Percentiles rank a stretch among this genome's conserved stretches.
These are phyloP conservation scores for Drosophila albomicans DNA, from an alignment of 1,140 invertebrate genomes.

Conservation along the genomic window DNA sequence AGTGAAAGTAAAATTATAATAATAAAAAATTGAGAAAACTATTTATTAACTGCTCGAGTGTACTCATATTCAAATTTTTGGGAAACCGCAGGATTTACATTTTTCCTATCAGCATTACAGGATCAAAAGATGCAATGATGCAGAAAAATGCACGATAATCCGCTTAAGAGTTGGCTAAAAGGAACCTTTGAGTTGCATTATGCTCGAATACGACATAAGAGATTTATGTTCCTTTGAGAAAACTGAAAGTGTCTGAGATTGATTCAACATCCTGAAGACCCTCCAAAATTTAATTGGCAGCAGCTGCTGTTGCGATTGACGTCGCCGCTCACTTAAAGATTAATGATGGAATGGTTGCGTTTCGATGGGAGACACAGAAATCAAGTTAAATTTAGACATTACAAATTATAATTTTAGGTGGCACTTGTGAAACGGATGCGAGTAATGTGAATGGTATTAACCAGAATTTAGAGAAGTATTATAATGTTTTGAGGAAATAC, in stretches of 20 bases:
- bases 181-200: constrained; percentile 2
- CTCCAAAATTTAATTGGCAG: constrained; percentile 20
- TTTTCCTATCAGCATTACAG: constrained; percentile 21
- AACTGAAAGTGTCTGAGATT: neutral
- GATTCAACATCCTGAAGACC: neutral
- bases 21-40: constrained; percentile 62
- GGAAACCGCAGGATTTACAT: constrained; percentile 43
- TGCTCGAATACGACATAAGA: constrained; percentile 31
- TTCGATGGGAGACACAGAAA: neutral
- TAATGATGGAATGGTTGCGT: constrained; percentile 41
- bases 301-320: constrained; percentile 37
- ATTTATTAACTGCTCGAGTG: constrained; percentile 58
- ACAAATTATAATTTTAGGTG: constrained; percentile 12
- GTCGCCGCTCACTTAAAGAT: constrained; percentile 38
- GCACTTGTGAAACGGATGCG: constrained; percentile 33
- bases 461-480: neutral
- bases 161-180: constrained; percentile 52
- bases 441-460: neutral
- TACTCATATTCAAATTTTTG: constrained; percentile 2
- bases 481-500: neutral
- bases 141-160: constrained; percentile 70
- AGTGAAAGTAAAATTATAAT: constrained; percentile 28
- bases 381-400: constrained; percentile 48
- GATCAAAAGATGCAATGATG: constrained; percentile 54
- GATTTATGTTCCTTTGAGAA: constrained; percentile 34